Percentiles rank a stretch among this genome's conserved stretches.
phyloP scores from a whole-genome alignment of 2,888 invertebrate genomes.

The Leucoptera coffeella region DNA sequence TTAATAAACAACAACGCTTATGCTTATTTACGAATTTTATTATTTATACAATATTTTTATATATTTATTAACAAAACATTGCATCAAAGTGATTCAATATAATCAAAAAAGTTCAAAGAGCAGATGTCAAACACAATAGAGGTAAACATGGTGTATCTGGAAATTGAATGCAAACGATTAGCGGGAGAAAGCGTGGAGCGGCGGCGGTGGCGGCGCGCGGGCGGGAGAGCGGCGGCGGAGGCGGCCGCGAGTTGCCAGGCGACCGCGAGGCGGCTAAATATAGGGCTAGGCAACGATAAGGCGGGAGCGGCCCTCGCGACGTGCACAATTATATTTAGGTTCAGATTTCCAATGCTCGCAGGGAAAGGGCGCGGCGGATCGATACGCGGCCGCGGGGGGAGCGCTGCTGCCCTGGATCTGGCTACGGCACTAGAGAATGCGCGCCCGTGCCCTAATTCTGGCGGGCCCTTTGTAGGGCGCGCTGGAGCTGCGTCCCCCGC shows the following conservation, averaged over 20 bases:
- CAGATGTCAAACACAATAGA: no score
- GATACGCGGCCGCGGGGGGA: constrained; percentile 45
- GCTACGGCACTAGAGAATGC: constrained; percentile 29
- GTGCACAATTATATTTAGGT: constrained; percentile 4
- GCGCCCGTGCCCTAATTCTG: constrained; percentile 50
- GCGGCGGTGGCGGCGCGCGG: no score
- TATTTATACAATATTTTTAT: no score
- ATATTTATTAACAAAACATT: no score
- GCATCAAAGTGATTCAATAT: no score
- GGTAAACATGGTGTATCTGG: no score
- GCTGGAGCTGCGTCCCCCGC: neutral
- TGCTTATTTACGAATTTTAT: no score
- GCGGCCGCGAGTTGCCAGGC: constrained; percentile 5
- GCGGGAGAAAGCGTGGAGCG: no score
- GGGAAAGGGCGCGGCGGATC: constrained; percentile 37
- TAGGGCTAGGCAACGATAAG: constrained; percentile 3
- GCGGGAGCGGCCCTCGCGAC: constrained; percentile 6
- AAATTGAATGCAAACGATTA: no score
- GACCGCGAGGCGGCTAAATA: constrained; percentile 2
- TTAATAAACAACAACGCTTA: no score
- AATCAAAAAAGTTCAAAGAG: no score
- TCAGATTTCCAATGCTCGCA: constrained; percentile 2
- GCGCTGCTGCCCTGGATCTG: constrained; percentile 29
- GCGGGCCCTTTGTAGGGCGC: constrained; percentile 1
- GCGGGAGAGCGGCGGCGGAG: neutral